phyloP scores from a whole-genome alignment of 2,113 vertebrate species.

The Cebidichthys violaceus region DNA sequence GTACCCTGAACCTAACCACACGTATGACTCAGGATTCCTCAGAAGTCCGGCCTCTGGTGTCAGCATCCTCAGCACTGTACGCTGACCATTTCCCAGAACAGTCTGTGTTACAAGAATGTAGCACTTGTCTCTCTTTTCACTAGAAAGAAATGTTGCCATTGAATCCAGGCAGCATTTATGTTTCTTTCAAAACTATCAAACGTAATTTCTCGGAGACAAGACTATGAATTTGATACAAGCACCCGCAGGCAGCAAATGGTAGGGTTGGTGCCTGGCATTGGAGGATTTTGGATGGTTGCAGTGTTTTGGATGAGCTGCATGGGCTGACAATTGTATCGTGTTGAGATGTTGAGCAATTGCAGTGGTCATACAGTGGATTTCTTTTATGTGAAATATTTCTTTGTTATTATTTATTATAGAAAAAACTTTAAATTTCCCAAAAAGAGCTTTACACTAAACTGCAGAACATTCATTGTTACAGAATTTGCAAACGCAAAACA shows the following conservation, averaged over 20 bases:
- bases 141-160: background rate
- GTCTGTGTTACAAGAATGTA: background rate
- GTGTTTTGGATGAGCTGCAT: constrained; percentile 8
- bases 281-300: background rate
- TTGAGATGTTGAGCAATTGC: constrained; percentile 3
- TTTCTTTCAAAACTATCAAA: background rate
- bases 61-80: too few relatives aligned
- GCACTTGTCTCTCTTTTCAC: too few relatives aligned
- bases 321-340: background rate
- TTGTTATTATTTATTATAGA: background rate
- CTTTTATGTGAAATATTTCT: background rate
- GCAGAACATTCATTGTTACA: constrained; percentile 38
- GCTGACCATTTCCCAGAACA: background rate
- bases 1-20: background rate
- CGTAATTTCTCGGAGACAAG: background rate
- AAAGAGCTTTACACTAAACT: constrained; percentile 8
- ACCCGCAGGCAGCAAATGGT: background rate
- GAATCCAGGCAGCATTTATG: background rate
- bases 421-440: background rate
- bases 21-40: background rate
- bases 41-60: too few relatives aligned
- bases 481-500: constrained; percentile 60
- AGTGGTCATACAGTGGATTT: background rate
- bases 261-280: background rate
- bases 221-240: background rate